Evolutionary conservation across 2,888 invertebrate genomes (phyloP).

Genomic region (Caenorhabditis panamensis): DNA sequence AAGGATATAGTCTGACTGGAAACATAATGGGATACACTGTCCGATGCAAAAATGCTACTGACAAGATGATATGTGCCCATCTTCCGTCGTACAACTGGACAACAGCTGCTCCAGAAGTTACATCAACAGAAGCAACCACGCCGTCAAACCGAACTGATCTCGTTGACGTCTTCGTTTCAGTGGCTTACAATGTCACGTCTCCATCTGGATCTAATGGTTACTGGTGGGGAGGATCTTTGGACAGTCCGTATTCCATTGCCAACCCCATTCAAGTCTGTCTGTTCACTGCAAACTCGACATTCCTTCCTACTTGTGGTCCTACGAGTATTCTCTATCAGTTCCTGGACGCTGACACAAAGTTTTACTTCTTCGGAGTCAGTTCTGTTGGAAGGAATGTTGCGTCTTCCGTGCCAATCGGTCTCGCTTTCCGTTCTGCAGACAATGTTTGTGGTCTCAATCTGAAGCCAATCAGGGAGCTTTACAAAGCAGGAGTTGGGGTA

Average conservation of each 20-base stretch:
- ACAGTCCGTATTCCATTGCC: not conserved
- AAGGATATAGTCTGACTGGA: conserved; percentile 19
- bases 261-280: conserved; percentile 9
- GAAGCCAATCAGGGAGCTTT: conserved; percentile 21
- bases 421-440: not conserved
- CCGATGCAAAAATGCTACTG: conserved; percentile 10
- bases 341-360: conserved; percentile 4
- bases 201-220: conserved; percentile 3
- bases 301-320: conserved; percentile 6
- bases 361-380: conserved; percentile 9
- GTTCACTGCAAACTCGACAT: conserved; percentile 19
- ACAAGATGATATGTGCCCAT: conserved; percentile 4
- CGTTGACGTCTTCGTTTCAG: conserved; percentile 1
- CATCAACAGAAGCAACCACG: not conserved
- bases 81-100: too few species aligned
- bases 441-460: conserved; percentile 26
- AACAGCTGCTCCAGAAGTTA: not conserved
- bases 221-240: not conserved
- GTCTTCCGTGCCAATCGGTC: not conserved
- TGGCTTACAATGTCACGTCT: not conserved
- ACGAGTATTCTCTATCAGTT: conserved; percentile 6
- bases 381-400: not conserved
- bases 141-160: not conserved
- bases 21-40: conserved; percentile 29
- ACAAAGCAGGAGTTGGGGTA: conserved; percentile 25